Conservation (phyloP, 1,140 invertebrate species). For the Copidosoma floridanum region DNA sequence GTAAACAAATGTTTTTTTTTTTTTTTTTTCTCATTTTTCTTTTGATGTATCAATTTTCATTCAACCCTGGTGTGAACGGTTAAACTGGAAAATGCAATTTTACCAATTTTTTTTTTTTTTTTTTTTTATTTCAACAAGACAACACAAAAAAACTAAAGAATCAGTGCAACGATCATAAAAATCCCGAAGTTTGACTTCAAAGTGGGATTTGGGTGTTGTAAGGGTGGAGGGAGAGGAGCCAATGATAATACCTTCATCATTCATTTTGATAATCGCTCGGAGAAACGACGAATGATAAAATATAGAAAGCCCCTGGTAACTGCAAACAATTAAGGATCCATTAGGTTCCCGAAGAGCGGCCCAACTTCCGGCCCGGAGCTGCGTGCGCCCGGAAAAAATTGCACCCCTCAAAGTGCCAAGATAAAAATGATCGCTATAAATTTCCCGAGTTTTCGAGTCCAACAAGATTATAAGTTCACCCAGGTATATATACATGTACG, state of each 20-base stretch:
- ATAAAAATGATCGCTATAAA: conserved; percentile 5
- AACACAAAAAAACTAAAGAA: too few species aligned
- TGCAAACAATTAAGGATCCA: conserved; percentile 3
- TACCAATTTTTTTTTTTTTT: neutral
- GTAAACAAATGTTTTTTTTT: too few species aligned
- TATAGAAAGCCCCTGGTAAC: too few species aligned
- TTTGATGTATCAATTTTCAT: conserved; percentile 27
- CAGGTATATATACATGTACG: neutral
- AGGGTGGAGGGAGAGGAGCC: too few species aligned
- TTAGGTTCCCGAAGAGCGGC: neutral
- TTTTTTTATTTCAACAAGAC: too few species aligned
- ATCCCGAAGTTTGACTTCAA: too few species aligned
- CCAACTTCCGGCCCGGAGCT: neutral
- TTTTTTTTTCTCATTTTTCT: too few species aligned
- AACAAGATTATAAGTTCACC: conserved; percentile 14
- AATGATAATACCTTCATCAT: too few species aligned
- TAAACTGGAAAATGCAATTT: neutral
- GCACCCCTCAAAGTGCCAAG: neutral
- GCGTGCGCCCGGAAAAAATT: neutral
- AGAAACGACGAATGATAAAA: neutral
- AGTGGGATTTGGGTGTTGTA: too few species aligned
- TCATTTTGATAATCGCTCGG: too few species aligned
- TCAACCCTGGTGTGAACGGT: too few species aligned
- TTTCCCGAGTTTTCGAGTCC: conserved; percentile 7
- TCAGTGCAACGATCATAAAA: too few species aligned